These are phyloP conservation scores for Melinopterus prodromus DNA, from an alignment of 2,888 invertebrate species.

Conservation along the genomic window DNA sequence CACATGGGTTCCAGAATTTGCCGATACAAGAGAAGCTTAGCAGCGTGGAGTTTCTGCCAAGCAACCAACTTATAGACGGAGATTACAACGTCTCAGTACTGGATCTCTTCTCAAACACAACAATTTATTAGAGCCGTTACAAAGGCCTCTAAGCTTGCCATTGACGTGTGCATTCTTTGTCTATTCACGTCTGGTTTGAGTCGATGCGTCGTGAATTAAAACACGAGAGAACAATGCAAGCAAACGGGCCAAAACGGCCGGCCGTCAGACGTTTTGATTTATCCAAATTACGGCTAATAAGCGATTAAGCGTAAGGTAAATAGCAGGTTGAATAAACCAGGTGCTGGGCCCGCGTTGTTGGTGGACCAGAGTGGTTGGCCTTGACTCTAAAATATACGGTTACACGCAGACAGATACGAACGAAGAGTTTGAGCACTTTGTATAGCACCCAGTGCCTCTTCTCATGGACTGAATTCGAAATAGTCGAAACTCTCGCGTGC, in stretches of 20 bases:
- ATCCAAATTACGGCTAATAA: conserved; percentile 51
- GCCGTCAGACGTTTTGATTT: conserved; percentile 45
- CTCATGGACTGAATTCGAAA: background rate
- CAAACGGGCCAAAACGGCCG: conserved; percentile 12
- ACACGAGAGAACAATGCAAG: conserved; percentile 15
- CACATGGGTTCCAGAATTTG: no score
- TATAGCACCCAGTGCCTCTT: background rate
- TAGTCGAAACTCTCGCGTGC: background rate
- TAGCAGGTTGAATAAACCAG: conserved; percentile 47
- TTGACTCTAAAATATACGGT: conserved; percentile 37
- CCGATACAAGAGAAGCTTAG: no score
- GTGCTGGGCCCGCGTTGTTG: conserved; percentile 30
- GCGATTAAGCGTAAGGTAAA: conserved; percentile 50
- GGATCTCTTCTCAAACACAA: no score
- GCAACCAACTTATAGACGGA: no score
- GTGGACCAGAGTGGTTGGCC: conserved; percentile 35
- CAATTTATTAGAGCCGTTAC: no score
- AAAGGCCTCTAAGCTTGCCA: no score
- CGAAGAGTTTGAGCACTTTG: conserved; percentile 4
- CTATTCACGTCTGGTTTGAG: background rate
- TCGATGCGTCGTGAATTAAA: conserved; percentile 6
- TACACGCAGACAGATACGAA: background rate
- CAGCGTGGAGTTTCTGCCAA: no score
- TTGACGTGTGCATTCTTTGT: background rate
- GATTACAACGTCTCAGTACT: no score